These are phyloP conservation scores for Megaleporinus macrocephalus DNA, from an alignment of 2,113 vertebrate species.

Conservation along the genomic window DNA sequence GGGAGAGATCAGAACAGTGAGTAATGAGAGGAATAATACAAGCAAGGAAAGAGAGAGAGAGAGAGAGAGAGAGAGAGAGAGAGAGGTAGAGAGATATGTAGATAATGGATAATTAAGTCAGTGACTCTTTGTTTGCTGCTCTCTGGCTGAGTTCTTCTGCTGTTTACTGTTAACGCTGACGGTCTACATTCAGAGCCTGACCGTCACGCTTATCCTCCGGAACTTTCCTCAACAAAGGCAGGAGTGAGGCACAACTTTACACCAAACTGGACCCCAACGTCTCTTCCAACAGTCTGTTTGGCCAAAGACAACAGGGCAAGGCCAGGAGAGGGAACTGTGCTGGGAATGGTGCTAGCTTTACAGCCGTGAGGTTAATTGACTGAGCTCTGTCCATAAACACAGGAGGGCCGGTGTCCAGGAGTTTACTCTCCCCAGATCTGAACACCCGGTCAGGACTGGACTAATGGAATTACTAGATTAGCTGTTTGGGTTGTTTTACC, in stretches of 20 bases:
- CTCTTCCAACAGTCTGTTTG: constrained; percentile 36
- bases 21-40: too few relatives aligned
- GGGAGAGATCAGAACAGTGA: too few relatives aligned
- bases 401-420: background rate
- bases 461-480: too few relatives aligned
- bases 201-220: constrained; percentile 59
- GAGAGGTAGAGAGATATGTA: constrained; percentile 18
- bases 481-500: too few relatives aligned
- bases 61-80: constrained; percentile 12
- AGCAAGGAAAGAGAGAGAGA: constrained; percentile 4
- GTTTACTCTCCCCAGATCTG: background rate
- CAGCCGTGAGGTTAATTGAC: background rate
- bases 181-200: constrained; percentile 71
- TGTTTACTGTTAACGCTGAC: constrained; percentile 69
- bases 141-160: constrained; percentile 55
- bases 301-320: background rate
- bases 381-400: background rate
- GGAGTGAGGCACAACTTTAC: constrained; percentile 59
- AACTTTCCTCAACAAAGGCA: constrained; percentile 60
- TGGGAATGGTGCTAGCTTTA: background rate
- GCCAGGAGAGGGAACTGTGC: background rate
- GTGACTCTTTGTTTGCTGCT: constrained; percentile 60
- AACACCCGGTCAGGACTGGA: background rate
- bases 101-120: constrained; percentile 20
- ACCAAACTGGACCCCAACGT: constrained; percentile 31